These are phyloP conservation scores for Pogonocherus hispidulus DNA, from an alignment of 2,888 invertebrate species.

Conservation along the genomic window DNA sequence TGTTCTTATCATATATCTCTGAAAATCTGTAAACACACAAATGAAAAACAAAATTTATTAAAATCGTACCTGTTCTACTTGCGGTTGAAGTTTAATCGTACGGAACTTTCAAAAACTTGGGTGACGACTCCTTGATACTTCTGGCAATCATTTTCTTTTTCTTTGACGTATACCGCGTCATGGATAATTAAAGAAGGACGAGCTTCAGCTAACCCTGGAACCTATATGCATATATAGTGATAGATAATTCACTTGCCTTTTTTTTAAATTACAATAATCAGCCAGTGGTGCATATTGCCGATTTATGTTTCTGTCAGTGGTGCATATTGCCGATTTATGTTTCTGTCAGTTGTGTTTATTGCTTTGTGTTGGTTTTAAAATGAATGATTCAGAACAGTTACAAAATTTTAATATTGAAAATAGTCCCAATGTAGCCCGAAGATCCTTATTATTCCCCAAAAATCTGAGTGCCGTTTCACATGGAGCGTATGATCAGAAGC, in stretches of 20 bases:
- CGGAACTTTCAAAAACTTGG: constrained; percentile 51
- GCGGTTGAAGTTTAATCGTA: constrained; percentile 55
- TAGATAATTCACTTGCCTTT: background rate
- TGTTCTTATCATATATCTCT: constrained; percentile 30
- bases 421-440: no score
- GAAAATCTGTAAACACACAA: constrained; percentile 39
- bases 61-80: constrained; percentile 43
- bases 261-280: background rate
- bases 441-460: no score
- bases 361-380: no score
- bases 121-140: constrained; percentile 60
- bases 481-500: no score
- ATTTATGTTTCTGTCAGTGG: no score
- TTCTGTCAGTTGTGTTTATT: no score
- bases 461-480: no score
- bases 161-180: constrained; percentile 58
- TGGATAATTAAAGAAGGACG: constrained; percentile 62
- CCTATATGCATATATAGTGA: constrained; percentile 53
- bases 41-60: background rate
- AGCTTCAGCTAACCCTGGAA: constrained; percentile 63
- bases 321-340: no score
- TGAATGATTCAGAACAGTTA: no score
- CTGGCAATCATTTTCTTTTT: constrained; percentile 30
- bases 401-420: no score
- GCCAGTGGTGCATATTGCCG: no score